These are phyloP conservation scores for Glaucomys volans DNA, from an alignment of 2,113 vertebrate species.

Conservation along the genomic window DNA sequence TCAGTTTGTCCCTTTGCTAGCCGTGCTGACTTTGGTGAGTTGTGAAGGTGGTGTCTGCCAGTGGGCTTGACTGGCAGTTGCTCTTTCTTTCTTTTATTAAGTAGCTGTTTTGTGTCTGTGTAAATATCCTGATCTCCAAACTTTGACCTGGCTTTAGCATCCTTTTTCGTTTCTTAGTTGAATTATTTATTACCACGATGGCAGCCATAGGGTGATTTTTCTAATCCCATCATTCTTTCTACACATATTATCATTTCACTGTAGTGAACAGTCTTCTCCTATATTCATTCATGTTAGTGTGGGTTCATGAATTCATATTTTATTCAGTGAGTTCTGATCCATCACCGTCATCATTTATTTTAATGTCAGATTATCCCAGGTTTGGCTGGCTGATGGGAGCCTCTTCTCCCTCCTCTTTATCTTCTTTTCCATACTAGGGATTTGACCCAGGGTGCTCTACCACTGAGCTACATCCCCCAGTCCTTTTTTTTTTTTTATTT, in stretches of 20 bases:
- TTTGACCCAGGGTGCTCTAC: no score
- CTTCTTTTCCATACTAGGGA: no score
- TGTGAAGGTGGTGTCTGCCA: not conserved
- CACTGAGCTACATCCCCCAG: no score
- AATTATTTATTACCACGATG: not conserved
- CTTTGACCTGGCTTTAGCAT: not conserved
- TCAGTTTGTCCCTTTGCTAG: not conserved
- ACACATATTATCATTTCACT: not conserved
- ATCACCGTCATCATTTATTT: conserved; percentile 22
- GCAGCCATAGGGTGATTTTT: not conserved
- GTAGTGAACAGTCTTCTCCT: not conserved
- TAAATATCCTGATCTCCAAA: not conserved
- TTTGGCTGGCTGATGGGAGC: conserved; percentile 5
- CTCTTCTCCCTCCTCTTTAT: no score
- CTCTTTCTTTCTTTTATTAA: not conserved
- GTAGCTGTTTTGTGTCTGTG: not conserved
- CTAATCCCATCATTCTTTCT: not conserved
- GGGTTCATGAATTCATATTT: not conserved
- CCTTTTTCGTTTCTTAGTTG: conserved; percentile 28
- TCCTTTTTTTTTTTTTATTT: no score
- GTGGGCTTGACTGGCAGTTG: not conserved
- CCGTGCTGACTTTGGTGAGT: not conserved
- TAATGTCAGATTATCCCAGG: not conserved
- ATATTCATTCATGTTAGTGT: not conserved
- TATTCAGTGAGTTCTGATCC: not conserved